Evolutionary conservation across 2,797 vertebrate genomes (phyloP).

Genomic region (Merluccius polli): DNA sequence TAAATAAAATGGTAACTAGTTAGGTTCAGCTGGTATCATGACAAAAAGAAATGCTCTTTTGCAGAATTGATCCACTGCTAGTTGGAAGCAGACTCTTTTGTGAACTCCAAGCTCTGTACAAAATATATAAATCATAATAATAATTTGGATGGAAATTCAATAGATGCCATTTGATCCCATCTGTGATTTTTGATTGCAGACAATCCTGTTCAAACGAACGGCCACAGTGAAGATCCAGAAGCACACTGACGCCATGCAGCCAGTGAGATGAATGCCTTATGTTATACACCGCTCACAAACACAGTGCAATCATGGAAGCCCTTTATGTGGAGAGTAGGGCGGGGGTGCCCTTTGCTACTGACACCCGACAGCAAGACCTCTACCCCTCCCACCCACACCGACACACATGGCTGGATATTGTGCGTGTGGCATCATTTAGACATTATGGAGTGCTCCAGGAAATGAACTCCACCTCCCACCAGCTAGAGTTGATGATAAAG

Average conservation of each 20-base stretch:
- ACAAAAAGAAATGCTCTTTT: not conserved
- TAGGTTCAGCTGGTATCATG: not conserved
- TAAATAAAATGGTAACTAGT: not conserved
- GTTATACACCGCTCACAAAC: slow-evolving; percentile 33
- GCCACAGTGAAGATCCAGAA: not conserved
- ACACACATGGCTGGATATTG: slow-evolving; percentile 31
- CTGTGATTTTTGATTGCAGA: not conserved
- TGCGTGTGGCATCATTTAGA: slow-evolving; percentile 10
- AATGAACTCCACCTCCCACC: not conserved
- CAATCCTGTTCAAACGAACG: not conserved
- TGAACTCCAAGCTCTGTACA: not conserved
- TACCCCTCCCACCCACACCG: slow-evolving; percentile 27
- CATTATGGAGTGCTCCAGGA: slow-evolving; percentile 8
- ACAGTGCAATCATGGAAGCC: slow-evolving; percentile 41
- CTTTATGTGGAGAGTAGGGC: slow-evolving; percentile 34
- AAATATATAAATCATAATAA: not conserved
- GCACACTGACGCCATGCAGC: not conserved
- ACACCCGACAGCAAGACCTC: slow-evolving; percentile 21
- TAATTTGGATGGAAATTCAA: not conserved
- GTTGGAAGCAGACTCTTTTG: not conserved
- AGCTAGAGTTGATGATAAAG: slow-evolving; percentile 1
- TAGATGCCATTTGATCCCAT: not conserved
- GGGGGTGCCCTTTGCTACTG: slow-evolving; percentile 31
- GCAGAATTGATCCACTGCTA: not conserved
- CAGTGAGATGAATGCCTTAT: slow-evolving; percentile 1